Evolutionary conservation across 2,888 invertebrate species (phyloP), one percentile per base, ranked within the genome.

Genomic region (Leptura quadrifasciata): DNA sequence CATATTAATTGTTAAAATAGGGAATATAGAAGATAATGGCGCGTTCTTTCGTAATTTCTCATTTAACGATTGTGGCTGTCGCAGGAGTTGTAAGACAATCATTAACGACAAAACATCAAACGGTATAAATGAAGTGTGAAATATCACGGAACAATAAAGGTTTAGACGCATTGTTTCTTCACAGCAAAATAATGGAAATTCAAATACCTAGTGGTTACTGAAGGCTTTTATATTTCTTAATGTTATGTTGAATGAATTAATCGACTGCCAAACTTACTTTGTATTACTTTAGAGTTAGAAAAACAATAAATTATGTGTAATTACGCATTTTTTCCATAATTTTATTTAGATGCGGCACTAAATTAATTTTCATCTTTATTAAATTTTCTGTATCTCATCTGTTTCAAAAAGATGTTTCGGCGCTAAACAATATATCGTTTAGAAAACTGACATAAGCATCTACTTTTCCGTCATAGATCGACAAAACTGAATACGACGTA

Each of bases 1-100:
- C 78, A 75, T 78, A 78, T 77, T 75, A 79, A 75, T 79, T 73
- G 75, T 70, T 75, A 64, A 69, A 67, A 55, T 68, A 68, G 54
- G 55, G 55, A 27, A 68, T 55, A 55, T 68, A 68, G 17, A 27
- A 68, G 54, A 68, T 55, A 68, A 55, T 31, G 57, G 55, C 55
- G 57, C 31, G 55, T 57, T 68, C 68, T 54, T 18, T 68, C 54
- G 55, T 57, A 68, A 31, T 68, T 68, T 68, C 55, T 68, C 65
- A 47, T 68, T 68, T 54, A 68, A 68, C 18, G 68, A 31, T 57
- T 68, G 68, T 54, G 54, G 18, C 65, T 63, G 63, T 17, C 63
- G 27, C n/a, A 18, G 17, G 60, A 31, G 60, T 9, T 15, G n/a
- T 31, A 17, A 31, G 60, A 27, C 27, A 63, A 39, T 63, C 63